Base-by-base conservation (phyloP, 2,113 vertebrate genomes). In the Phylloscopus trochilus region DNA sequence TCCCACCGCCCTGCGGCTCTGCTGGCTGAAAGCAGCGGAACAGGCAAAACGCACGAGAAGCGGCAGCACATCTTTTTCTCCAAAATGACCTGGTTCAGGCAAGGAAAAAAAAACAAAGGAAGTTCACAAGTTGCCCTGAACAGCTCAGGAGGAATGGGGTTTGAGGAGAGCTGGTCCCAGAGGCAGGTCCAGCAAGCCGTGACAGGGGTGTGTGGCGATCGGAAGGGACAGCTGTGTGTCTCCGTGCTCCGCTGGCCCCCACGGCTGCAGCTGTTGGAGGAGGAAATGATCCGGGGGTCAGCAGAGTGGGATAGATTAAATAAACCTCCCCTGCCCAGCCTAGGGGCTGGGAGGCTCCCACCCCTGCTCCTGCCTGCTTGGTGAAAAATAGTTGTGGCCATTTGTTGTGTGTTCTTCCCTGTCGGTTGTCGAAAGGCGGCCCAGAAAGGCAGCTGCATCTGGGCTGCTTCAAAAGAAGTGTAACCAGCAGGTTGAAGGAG, bases 201-300 rank as follows among this genome's bases (percentile, higher is more conserved):
- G 2, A 52, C 63, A 59, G 41, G 60, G 53, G n/a, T 52, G 51
- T 9, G 5, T 3, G 30, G 73, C 15, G 2, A 46, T 75, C 0
- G 1, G n/a, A 3, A 58, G 59, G 79, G 82, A 94, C 95, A 96
- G 95, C 95, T 95, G 93, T 62, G 21, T 4, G 56, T 64, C 64
- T 83, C 75, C 5, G 4, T 2, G 18, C 75, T 70, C 58, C 26
- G 68, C 67, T 11, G 13, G 86, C 86, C 89, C 90, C 74, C 64
- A 46, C 0, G 2, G 69, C 77, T 84, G 95, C 96, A 94, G 95
- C 95, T 96, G 96, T 92, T 52, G 47, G 26, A 69, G 69, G 14
- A 83, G 78, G 88, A 95, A 93, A 88, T 1, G 23, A 95, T 90
- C 88, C 0, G 18, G 64, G 85, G 90, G 55, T 78, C 0, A 0